A percentile compares a stretch with the other conserved stretches of the same genome.
phyloP scores from a whole-genome alignment of 1,140 invertebrate species.

The Bombus superbus region DNA sequence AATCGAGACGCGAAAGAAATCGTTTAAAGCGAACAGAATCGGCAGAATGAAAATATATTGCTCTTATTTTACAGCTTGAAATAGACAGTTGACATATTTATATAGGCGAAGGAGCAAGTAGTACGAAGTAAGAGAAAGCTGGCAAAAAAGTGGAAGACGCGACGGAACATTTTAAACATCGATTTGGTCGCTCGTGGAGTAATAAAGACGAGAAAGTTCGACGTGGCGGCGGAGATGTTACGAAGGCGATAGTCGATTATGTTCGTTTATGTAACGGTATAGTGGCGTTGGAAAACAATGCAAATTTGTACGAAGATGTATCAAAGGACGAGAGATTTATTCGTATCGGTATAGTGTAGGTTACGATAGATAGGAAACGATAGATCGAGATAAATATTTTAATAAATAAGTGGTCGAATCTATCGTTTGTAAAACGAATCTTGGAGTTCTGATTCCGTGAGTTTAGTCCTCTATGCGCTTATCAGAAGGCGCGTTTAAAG shows the following conservation, averaged over 20 bases:
- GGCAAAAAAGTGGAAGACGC: not conserved
- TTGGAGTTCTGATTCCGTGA: too few relatives aligned
- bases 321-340: not conserved
- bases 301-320: not conserved
- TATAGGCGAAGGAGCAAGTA: not conserved
- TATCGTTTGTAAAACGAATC: too few relatives aligned
- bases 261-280: not conserved
- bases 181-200: not conserved
- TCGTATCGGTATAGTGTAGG: not conserved
- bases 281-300: not conserved
- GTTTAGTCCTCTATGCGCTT: too few relatives aligned
- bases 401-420: too few relatives aligned
- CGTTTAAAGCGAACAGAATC: not conserved
- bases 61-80: not conserved
- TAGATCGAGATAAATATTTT: not conserved
- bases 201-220: not conserved
- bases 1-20: not conserved
- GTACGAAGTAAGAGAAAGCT: not conserved
- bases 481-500: too few relatives aligned
- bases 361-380: not conserved
- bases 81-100: not conserved
- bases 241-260: not conserved
- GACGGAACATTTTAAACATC: not conserved
- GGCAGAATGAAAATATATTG: not conserved
- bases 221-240: not conserved